A percentile compares a stretch with the other conserved stretches of the same genome.
Conservation (phyloP, 2,888 invertebrate genomes). For the Pegoplata infirma region DNA sequence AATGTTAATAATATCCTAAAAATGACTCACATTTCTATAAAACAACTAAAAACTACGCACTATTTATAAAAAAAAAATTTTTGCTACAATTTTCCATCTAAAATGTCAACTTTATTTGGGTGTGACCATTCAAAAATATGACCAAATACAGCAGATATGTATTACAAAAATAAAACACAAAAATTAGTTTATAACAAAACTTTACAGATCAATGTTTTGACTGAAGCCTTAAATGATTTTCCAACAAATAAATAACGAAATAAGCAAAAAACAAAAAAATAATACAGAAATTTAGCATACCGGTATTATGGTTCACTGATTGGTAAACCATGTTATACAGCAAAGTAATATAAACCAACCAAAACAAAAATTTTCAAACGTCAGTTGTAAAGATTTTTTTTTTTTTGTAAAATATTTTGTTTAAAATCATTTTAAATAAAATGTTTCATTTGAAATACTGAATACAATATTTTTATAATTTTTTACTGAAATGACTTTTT, state of each 20-base stretch:
- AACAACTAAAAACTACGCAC: background rate
- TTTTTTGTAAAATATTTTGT: no score
- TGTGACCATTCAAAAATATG: slow-evolving; percentile 9
- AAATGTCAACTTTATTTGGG: background rate
- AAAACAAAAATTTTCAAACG: no score
- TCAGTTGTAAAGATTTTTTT: no score
- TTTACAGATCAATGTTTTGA: background rate
- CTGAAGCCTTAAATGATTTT: slow-evolving; percentile 20
- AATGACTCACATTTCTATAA: no score
- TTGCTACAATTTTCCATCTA: background rate
- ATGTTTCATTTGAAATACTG: no score
- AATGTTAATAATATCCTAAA: no score
- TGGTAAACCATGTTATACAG: slow-evolving; percentile 12
- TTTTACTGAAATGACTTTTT: background rate
- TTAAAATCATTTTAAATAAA: no score
- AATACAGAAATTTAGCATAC: slow-evolving; percentile 22
- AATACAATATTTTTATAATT: background rate
- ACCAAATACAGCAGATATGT: background rate
- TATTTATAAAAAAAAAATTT: background rate
- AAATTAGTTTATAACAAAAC: background rate
- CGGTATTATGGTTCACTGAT: slow-evolving; percentile 56
- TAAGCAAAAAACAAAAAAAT: no score
- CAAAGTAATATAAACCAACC: no score
- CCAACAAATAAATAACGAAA: slow-evolving; percentile 5
- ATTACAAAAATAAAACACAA: no score